Evolutionary conservation across 2,113 vertebrate genomes (phyloP).

Genomic region (Heptranchias perlo): DNA sequence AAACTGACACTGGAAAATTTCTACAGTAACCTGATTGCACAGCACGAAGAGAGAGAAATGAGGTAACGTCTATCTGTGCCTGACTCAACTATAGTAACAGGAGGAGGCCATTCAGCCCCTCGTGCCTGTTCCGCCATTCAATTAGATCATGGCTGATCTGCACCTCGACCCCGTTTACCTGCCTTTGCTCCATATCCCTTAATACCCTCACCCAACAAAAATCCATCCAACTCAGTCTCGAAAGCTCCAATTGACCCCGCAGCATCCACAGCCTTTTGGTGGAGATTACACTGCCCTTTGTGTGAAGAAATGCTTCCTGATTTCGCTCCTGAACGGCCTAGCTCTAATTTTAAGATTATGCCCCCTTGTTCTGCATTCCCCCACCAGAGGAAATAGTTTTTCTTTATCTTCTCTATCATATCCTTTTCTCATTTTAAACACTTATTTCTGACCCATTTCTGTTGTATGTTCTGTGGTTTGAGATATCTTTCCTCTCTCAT

Average conservation of each 20-base stretch:
- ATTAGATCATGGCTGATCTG: not conserved
- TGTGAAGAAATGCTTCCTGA: not conserved
- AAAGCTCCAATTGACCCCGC: not conserved
- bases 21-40: slow-evolving; percentile 95
- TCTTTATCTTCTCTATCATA: not conserved
- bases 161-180: not conserved
- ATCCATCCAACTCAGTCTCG: not conserved
- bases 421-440: no score
- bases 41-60: slow-evolving; percentile 94
- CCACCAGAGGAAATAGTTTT: not conserved
- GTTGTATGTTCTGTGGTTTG: no score
- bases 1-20: slow-evolving; percentile 97
- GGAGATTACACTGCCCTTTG: no score
- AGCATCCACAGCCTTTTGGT: no score
- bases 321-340: not conserved
- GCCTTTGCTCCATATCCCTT: not conserved
- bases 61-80: slow-evolving; percentile 59
- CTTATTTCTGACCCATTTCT: no score
- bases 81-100: not conserved
- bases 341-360: no score
- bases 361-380: not conserved
- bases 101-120: not conserved
- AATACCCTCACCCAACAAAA: not conserved
- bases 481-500: no score
- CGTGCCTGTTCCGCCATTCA: not conserved